These are phyloP conservation scores for Caenorhabditis angaria DNA, from an alignment of 2,888 invertebrate genomes.

Conservation along the genomic window DNA sequence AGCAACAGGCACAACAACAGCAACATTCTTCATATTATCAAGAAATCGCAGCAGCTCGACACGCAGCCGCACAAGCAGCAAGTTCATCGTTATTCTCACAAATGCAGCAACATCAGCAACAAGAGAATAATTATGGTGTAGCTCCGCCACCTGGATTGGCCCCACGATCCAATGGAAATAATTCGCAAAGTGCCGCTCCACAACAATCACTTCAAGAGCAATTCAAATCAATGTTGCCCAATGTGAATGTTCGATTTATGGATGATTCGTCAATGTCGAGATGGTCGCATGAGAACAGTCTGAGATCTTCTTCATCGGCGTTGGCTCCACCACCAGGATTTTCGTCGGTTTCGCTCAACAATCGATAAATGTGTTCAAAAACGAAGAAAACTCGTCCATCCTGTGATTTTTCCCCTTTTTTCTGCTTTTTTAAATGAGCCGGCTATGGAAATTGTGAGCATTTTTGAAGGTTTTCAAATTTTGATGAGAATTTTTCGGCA, in stretches of 20 bases:
- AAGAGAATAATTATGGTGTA: constrained; percentile 28
- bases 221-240: constrained; percentile 65
- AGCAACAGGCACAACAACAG: constrained; percentile 16
- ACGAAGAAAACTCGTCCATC: no score
- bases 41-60: constrained; percentile 14
- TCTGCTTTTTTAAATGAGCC: constrained; percentile 8
- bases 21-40: constrained; percentile 19
- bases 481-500: no score
- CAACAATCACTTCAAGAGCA: constrained; percentile 32
- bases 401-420: background rate
- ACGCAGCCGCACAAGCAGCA: constrained; percentile 28
- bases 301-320: constrained; percentile 45
- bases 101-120: constrained; percentile 23
- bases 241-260: constrained; percentile 67
- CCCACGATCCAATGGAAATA: background rate
- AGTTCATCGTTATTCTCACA: constrained; percentile 15
- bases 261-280: constrained; percentile 36
- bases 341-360: constrained; percentile 33
- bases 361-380: constrained; percentile 48
- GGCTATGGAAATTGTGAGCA: no score
- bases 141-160: constrained; percentile 33
- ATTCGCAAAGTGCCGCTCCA: constrained; percentile 6
- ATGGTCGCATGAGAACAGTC: constrained; percentile 51
- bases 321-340: constrained; percentile 54
- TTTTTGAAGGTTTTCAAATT: no score